Percentiles rank a stretch among this genome's conserved stretches.
These are phyloP conservation scores for Tylochromis polylepis DNA, from an alignment of 2,113 vertebrate genomes.

Conservation along the genomic window DNA sequence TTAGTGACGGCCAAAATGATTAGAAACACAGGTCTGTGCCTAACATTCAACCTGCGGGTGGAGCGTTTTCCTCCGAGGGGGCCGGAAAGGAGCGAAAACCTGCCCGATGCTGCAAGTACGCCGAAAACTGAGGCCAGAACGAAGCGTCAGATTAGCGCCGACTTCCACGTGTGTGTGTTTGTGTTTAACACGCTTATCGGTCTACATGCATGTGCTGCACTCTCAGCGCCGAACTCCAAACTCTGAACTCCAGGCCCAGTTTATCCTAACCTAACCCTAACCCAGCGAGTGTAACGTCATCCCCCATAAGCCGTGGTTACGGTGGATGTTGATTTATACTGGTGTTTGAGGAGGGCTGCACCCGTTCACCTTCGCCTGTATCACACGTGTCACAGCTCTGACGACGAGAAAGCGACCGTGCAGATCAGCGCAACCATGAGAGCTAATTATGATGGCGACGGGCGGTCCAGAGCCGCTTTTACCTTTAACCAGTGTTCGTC, in stretches of 20 bases:
- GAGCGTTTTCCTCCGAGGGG: neutral
- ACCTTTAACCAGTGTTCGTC: too few species aligned
- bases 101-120: neutral
- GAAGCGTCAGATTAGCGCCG: neutral
- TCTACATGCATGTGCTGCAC: neutral
- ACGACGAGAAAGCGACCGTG: too few species aligned
- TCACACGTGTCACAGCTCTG: too few species aligned
- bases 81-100: neutral
- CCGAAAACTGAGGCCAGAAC: neutral
- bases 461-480: too few species aligned
- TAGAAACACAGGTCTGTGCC: neutral
- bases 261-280: too few species aligned
- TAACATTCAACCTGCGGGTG: neutral
- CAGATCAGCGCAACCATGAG: too few species aligned
- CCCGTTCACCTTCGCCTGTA: too few species aligned
- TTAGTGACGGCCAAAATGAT: neutral
- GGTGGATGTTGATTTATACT: too few species aligned
- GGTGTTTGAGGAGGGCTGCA: too few species aligned
- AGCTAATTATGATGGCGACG: too few species aligned
- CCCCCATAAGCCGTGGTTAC: too few species aligned
- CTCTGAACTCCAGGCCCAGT: neutral
- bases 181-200: neutral
- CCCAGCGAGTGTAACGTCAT: too few species aligned
- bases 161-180: neutral
- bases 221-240: neutral